A percentile compares a stretch with the other conserved stretches of the same genome.
Conservation (phyloP, 1,140 invertebrate species). For the Choristoneura fumiferana region DNA sequence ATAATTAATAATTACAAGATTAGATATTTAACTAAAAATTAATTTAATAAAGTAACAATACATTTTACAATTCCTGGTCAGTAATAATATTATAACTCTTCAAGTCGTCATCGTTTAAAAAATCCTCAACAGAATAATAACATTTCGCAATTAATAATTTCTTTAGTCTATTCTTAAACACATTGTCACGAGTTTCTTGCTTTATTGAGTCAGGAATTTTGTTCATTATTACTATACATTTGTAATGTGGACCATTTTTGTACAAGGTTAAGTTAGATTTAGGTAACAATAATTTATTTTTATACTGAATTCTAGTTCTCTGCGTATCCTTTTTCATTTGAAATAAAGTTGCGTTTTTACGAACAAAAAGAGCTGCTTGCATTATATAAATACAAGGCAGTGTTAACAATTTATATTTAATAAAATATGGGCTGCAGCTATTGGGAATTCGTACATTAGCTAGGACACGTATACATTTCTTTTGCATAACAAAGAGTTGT, state of each 20-base stretch:
- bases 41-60: no score
- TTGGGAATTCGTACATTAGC: neutral
- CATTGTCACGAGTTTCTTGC: neutral
- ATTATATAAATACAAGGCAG: neutral
- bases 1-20: no score
- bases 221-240: neutral
- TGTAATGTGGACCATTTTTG: neutral
- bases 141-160: no score
- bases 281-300: neutral
- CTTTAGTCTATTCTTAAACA: neutral
- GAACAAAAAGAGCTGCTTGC: neutral
- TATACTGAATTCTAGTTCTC: neutral
- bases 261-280: neutral
- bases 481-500: no score
- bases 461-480: no score
- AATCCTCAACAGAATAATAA: no score
- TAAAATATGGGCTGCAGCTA: neutral
- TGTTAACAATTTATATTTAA: neutral
- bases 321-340: neutral
- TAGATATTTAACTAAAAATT: no score
- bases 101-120: no score
- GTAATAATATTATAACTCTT: no score
- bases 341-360: neutral
- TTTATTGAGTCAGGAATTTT: neutral
- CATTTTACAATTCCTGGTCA: no score